Percentiles rank a stretch among this genome's conserved stretches.
Conservation (phyloP, 2,797 vertebrate genomes). For the Mus caroli region DNA sequence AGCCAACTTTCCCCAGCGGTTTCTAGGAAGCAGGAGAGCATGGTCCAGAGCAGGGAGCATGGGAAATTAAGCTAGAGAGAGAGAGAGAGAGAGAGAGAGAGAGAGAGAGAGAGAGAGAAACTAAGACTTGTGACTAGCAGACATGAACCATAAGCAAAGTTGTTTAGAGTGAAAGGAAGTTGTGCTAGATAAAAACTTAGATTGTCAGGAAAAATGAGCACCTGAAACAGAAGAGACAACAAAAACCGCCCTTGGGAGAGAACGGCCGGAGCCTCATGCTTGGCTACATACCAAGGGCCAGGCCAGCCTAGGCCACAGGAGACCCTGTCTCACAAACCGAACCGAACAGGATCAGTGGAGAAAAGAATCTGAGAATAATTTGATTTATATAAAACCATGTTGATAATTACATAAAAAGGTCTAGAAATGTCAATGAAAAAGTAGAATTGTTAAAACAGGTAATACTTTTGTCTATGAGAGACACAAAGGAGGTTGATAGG, state of each 20-base stretch:
- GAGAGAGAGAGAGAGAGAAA: not conserved
- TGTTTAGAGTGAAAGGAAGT: constrained; percentile 45
- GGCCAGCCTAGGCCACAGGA: not conserved
- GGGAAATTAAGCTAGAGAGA: not conserved
- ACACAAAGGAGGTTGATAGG: not conserved
- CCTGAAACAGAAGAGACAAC: not conserved
- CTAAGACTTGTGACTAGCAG: not conserved
- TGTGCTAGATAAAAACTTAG: not conserved
- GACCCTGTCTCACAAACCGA: not conserved
- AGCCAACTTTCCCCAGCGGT: not conserved
- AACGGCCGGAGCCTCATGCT: not conserved
- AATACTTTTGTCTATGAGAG: not conserved
- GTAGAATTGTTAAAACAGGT: not conserved
- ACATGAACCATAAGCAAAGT: not conserved
- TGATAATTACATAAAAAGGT: no score
- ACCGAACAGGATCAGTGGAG: not conserved
- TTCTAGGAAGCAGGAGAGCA: not conserved
- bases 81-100: no score
- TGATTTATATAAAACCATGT: not conserved
- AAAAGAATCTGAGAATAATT: not conserved
- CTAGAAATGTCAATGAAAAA: not conserved
- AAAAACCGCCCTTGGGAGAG: not conserved
- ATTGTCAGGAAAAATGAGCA: constrained; percentile 11
- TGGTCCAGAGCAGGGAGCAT: not conserved
- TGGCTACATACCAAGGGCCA: not conserved